Evolutionary conservation across 1,140 invertebrate species (phyloP), one percentile per base, ranked within the genome.

Genomic region (Venturia canescens): DNA sequence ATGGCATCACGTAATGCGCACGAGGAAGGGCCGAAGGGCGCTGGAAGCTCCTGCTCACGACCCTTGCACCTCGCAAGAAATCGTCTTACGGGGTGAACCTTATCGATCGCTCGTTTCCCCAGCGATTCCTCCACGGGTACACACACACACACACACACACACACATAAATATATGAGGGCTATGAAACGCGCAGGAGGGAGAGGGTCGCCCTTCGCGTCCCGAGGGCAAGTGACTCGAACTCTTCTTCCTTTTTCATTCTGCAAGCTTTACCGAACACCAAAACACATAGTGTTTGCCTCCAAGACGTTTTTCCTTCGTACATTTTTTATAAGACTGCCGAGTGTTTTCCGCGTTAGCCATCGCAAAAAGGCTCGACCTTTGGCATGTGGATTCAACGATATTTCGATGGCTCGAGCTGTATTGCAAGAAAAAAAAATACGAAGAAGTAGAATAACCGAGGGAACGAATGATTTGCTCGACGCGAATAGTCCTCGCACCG

Each of bases 311-410:
- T 81, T 44, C 74, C 75, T 44, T 78, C 69, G 66, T 84, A 84
- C 80, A 84, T 86, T 83, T 86, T 86, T 86, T 83, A 85, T 84
- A 80, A 83, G 82, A 79, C 71, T 75, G 57, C 29, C 57, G 60
- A 79, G 70, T 79, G 63, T 60, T 74, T 53, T 74, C 26, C 77
- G 31, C 53, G 71, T 66, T 77, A 34, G 53, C 16, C n/a, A 21
- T 66, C n/a, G 75, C n/a, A 44, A 77, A 63, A 66, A 57, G 60
- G 57, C 57, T 77, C 60, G 75, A 23, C 75, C 57, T 66, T 44
- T 13, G 66, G 29, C 31, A 18, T 69, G 66, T 69, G 66, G 66
- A 31, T 31, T 29, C 29, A 21, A 69, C 21, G 66, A 69, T 69
- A 69, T 69, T 69, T 31, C 27, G 66, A 69, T 69, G 21, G 26